Base-by-base conservation (phyloP, 2,888 invertebrate genomes). In the Myopa testacea region DNA sequence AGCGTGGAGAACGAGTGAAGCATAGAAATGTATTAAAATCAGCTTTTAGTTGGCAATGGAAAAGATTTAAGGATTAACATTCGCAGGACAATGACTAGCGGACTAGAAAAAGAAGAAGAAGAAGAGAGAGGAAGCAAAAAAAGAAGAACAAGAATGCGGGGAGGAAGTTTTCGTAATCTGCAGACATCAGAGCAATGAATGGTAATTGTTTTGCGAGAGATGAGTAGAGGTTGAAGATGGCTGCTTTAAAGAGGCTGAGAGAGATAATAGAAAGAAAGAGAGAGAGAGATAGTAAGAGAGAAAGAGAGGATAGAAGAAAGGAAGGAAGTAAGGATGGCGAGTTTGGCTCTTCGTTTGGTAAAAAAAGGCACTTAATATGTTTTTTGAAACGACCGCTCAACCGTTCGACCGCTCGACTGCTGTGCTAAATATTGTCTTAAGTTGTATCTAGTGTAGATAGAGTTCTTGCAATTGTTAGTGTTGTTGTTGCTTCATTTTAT, bases 61-160 rank as follows among this genome's bases (percentile, higher is more conserved):
- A 75, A 75, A 75, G 75, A 75, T 75, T 75, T 75, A 67, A 75
- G 75, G 75, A 75, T 75, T 75, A 75, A 75, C 75, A 75, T 75
- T 75, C 68, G 40, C 68, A 75, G 75, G 68, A 75, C 75, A 75
- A 67, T 75, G 63, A 45, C 40, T 16, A 60, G 62, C 26, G 62
- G n/a, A 34, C 62, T 62, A 19, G 10, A 10, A 10, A 19, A 10
- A n/a, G n/a, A 26, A 19, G 62, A 40, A 40, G 40, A 45, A 45
- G 45, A 45, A 45, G 6, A 45, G 10, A 3, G 10, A 45, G 45
- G 10, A 45, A 8, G 7, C 45, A 45, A 3, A 45, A 45, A 45
- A 45, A 45, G 4, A 6, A 3, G 45, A 6, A 45, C 3, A 10
- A 45, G 10, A 45, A 10, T 8, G 3, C 6, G 3, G 10, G 1